Evolutionary conservation across 2,888 invertebrate genomes (phyloP), one percentile per base, ranked within the genome.

Genomic region (Agriopis aurantiaria): DNA sequence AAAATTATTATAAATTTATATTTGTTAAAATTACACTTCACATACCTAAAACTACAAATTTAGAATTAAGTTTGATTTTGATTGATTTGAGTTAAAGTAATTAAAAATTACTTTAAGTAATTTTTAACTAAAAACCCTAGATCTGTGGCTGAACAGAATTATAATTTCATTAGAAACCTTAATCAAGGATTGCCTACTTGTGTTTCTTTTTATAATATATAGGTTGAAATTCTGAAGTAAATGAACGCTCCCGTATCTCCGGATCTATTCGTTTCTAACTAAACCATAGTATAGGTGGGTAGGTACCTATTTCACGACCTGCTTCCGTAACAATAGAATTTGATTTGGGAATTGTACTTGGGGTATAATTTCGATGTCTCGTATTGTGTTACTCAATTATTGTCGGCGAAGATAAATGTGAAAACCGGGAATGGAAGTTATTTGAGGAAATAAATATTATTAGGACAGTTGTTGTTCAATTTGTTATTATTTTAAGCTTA

Each of bases 261-360:
- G 2, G 17, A 43, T 10, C 52, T 60, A 51, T 60, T 40, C 6
- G 17, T 51, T 43, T 12, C 12, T 55, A 33, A 33, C 33, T 48
- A 40, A 12, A 41, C 41, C 52, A 60, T 58, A 45, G 17, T 23
- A 33, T 43, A 62, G 51, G 56, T 64, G 45, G n/a, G 23, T 14
- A 48, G 52, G 46, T 48, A 56, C 49, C 57, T 64, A 63, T 74
- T 72, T 52, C 53, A 64, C 55, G 51, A 57, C 12, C 59, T 69
- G 68, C 62, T 73, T 62, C 53, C 62, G 33, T 23, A 68, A 75
- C 71, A 75, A 73, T 73, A 61, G 70, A 71, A 66, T 75, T 71
- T 73, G 71, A 73, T 73, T 72, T 68, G 70, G 69, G 66, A 63
- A 74, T 71, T 71, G 62, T 71, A 69, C 69, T 59, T 66, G 59